Conservation (phyloP, 2,888 invertebrate genomes). For the Amiota mariae region DNA sequence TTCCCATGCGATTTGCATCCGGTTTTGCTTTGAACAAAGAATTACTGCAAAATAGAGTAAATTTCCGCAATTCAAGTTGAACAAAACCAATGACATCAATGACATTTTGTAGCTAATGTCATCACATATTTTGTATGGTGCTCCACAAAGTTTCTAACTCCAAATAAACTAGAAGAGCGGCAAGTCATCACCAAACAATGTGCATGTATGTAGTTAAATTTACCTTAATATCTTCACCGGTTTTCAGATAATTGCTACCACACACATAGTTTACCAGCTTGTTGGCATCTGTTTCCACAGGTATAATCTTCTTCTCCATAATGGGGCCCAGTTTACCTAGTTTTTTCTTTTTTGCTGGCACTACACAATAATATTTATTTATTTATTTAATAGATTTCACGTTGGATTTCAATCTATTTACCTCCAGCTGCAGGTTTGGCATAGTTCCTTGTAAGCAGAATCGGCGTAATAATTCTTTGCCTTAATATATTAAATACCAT, state of each 20-base stretch:
- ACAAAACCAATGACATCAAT: too few relatives aligned
- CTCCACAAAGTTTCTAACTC: too few relatives aligned
- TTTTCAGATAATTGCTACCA: conserved; percentile 87
- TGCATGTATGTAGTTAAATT: background rate
- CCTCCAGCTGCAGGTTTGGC: conserved; percentile 58
- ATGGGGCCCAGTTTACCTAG: conserved; percentile 77
- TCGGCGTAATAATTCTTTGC: conserved; percentile 38
- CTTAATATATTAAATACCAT: conserved; percentile 42
- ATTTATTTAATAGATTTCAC: too few relatives aligned
- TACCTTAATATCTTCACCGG: conserved; percentile 86
- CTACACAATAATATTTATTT: background rate
- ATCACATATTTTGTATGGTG: too few relatives aligned
- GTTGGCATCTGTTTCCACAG: conserved; percentile 88
- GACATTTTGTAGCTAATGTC: too few relatives aligned
- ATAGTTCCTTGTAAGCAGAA: conserved; percentile 47
- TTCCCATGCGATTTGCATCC: too few relatives aligned
- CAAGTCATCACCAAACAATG: too few relatives aligned
- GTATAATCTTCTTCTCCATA: conserved; percentile 82
- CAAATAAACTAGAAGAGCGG: background rate
- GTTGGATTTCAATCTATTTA: conserved; percentile 38
- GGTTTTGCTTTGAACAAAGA: too few relatives aligned
- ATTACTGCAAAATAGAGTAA: too few relatives aligned
- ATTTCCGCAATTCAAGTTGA: too few relatives aligned
- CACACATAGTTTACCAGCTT: conserved; percentile 86
- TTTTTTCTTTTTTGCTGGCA: conserved; percentile 76